phyloP scores from a whole-genome alignment of 2,888 invertebrate genomes.

The Vandiemenella viatica region DNA sequence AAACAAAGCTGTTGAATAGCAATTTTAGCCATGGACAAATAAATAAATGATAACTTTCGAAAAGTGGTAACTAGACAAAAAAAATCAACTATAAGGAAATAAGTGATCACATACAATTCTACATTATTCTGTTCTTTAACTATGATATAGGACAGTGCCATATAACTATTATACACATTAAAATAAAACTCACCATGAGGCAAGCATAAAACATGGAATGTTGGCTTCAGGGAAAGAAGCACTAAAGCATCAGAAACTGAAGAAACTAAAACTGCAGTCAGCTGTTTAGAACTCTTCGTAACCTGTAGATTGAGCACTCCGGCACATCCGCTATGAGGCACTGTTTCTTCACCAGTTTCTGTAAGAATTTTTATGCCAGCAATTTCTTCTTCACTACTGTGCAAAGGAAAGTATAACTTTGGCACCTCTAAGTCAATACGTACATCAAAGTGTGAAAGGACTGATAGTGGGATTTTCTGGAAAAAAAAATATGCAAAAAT shows the following conservation, averaged over 20 bases:
- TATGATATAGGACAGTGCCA: too few species aligned
- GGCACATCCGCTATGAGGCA: constrained; percentile 29
- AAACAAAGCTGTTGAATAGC: too few species aligned
- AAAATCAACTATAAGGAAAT: too few species aligned
- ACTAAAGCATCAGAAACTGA: constrained; percentile 40
- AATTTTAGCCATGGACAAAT: too few species aligned
- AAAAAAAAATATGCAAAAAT: constrained; percentile 16
- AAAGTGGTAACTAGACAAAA: too few species aligned
- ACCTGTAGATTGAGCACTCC: constrained; percentile 35
- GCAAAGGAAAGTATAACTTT: constrained; percentile 49
- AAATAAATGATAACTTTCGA: too few species aligned
- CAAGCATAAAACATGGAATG: constrained; percentile 50
- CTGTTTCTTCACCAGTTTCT: constrained; percentile 22
- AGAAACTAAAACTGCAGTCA: constrained; percentile 39
- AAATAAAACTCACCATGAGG: constrained; percentile 39
- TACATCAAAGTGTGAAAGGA: constrained; percentile 38
- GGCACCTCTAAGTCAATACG: constrained; percentile 36
- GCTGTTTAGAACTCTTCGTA: constrained; percentile 31
- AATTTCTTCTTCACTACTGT: constrained; percentile 39
- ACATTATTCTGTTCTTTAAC: too few species aligned
- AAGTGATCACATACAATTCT: too few species aligned
- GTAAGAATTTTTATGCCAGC: constrained; percentile 46
- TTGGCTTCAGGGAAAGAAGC: constrained; percentile 30
- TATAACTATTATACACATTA: too few species aligned
- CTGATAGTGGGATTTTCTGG: constrained; percentile 27